phyloP scores from a whole-genome alignment of 2,888 invertebrate species.

The Metallyticus violacea region DNA sequence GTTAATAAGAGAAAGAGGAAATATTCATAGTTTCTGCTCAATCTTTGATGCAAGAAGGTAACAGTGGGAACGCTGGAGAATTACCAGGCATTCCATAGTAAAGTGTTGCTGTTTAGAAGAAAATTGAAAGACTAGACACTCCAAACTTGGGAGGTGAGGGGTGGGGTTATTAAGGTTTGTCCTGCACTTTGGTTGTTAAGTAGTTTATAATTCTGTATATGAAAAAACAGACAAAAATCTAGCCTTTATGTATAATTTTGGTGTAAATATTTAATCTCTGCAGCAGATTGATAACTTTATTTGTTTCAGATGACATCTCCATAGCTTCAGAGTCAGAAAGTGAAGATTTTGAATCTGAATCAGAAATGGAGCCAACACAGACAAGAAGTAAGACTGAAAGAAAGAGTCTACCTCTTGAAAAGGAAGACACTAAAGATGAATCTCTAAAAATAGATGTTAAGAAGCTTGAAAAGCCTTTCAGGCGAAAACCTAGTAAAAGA shows the following conservation, averaged over 20 bases:
- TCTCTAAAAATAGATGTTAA: conserved; percentile 27
- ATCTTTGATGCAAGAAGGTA: no score
- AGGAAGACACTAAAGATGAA: conserved; percentile 29
- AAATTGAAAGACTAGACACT: no score
- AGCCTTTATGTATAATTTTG: background rate
- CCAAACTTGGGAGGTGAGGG: no score
- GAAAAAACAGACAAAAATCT: no score
- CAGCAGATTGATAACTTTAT: background rate
- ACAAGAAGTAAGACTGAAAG: conserved; percentile 27
- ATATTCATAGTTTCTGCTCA: no score
- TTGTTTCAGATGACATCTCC: conserved; percentile 27
- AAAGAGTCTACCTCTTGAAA: conserved; percentile 23
- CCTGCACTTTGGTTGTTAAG: no score
- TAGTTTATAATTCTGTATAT: no score
- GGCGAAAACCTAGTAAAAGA: conserved; percentile 30
- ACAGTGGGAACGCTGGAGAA: no score
- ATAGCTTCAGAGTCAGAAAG: conserved; percentile 37
- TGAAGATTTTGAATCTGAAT: conserved; percentile 34
- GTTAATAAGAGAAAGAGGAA: no score
- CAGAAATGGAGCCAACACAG: conserved; percentile 29
- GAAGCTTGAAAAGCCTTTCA: conserved; percentile 16
- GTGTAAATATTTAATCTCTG: background rate
- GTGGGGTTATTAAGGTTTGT: no score
- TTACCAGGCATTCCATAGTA: no score
- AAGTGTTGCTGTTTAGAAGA: no score